These are phyloP conservation scores for Vicugna pacos DNA, from an alignment of 2,113 vertebrate species.

Conservation along the genomic window DNA sequence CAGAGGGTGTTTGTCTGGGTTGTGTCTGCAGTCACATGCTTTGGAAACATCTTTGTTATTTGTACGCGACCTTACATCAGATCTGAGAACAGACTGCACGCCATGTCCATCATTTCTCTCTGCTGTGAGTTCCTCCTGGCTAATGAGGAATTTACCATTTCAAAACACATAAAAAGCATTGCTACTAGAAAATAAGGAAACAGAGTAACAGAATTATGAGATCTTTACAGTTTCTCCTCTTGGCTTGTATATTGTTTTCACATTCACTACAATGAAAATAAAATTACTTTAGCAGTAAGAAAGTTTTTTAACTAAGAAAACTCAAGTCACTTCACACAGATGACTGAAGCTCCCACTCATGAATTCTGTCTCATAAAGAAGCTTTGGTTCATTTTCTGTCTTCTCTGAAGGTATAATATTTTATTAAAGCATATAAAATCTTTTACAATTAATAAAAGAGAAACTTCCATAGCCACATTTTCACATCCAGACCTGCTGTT, in stretches of 20 bases:
- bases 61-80: conserved; percentile 96
- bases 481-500: not conserved
- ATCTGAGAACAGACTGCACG: conserved; percentile 97
- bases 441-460: not conserved
- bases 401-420: not conserved
- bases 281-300: conserved; percentile 17
- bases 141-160: not conserved
- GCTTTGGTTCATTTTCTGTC: not conserved
- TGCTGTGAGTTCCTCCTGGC: conserved; percentile 93
- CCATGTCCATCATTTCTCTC: conserved; percentile 97
- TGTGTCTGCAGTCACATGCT: conserved; percentile 96
- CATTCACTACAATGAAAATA: conserved; percentile 33
- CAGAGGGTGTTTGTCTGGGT: conserved; percentile 98
- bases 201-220: not conserved
- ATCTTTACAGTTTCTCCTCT: not conserved
- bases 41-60: conserved; percentile 98
- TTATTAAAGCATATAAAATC: not conserved
- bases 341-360: not conserved
- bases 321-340: not conserved
- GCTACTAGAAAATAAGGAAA: conserved; percentile 16
- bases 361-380: not conserved
- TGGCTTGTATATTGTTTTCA: not conserved
- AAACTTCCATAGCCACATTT: not conserved
- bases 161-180: not conserved
- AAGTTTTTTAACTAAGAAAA: conserved; percentile 6